Base-by-base conservation (phyloP, 2,113 vertebrate species). In the Mobula birostris region DNA sequence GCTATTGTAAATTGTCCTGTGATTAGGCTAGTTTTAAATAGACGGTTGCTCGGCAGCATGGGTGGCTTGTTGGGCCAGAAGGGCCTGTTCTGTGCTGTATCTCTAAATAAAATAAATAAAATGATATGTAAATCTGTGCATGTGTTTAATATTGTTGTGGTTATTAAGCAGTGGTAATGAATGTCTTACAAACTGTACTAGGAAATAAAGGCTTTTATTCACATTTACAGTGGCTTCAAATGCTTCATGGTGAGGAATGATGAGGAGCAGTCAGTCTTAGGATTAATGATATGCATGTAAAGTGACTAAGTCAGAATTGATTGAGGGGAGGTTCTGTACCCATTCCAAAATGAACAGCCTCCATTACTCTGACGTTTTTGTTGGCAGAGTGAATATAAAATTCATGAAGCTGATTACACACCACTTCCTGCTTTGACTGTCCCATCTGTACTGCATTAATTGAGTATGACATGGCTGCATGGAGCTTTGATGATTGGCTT, bases 141-240 rank as follows among this genome's bases (percentile, higher is more conserved):
- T 17, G 11, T 88, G 61, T 12, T 74, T 74, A 56, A 29, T 74
- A 68, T 74, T 36, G 27, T 17, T 74, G 19, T 48, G 90, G n/a
- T 24, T 74, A 24, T 92, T 94, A 94, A 7, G 92, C 78, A 68
- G 87, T 95, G 95, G 94, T 92, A 74, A 92, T 74, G 11, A 56
- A 0, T 88, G 0, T 78, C 94, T 94, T 61, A 87, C 94, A 94
- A 78, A 76, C 61, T 87, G 68, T 94, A 93, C 68, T 87, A 66
- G 36, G 48, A 94, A 79, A 27, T 94, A 24, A 82, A 72, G 11
- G 17, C n/a, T 92, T n/a, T 68, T n/a, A 94, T 92, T 94, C 79
- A 72, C 66, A 94, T 80, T 63, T 80, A 78, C 72, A n/a, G 68
- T 27, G 36, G 76, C 36, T 32, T 72, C n/a, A 78, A 66, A 58